Base-by-base conservation (phyloP, 2,888 invertebrate genomes). In the Pristionchus japonicus region DNA sequence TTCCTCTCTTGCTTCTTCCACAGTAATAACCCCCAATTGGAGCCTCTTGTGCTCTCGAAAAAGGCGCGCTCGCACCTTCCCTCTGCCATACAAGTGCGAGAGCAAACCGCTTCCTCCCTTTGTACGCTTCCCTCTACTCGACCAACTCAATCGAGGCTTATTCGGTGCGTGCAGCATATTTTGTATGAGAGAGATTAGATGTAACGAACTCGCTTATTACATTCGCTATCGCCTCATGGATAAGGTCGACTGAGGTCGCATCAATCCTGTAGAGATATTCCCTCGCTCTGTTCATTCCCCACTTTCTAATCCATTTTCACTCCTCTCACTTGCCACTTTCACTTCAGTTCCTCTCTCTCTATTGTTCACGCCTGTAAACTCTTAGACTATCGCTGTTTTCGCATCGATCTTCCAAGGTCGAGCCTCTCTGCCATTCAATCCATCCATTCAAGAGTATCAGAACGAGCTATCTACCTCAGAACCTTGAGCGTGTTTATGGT, bases 11-110 rank as follows among this genome's bases (percentile, higher is more conserved):
- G 61, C 67, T 67, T 67, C 67, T 67, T 67, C 13, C 67, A 31
- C 67, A 17, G 67, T 67, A 67, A 67, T 67, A 67, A 67, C 67
- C 67, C 67, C 67, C 67, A 67, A 67, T 67, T 67, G 67, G 17
- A 34, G 67, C 67, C 67, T 67, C 67, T 67, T 67, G 67, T 34
- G 67, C 67, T 31, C 61, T 27, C 61, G 61, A 61, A 61, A 61
- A 61, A 61, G 61, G 61, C 67, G 67, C 31, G 67, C 61, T 1
- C 61, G 61, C 27, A 27, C 27, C 61, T 27, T 61, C 27, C 27
- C 61, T 6, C 61, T 61, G n/a, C 27, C 61, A 27, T 1, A 27
- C 27, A 27, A 61, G 61, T 27, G 61, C 61, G 61, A 61, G 61
- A 61, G 61, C 61, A 61, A 61, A 61, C 61, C 61, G 61, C 61